A percentile compares a stretch with the other conserved stretches of the same genome.
phyloP scores from a whole-genome alignment of 2,888 invertebrate species.

The Ophion slaviceki region DNA sequence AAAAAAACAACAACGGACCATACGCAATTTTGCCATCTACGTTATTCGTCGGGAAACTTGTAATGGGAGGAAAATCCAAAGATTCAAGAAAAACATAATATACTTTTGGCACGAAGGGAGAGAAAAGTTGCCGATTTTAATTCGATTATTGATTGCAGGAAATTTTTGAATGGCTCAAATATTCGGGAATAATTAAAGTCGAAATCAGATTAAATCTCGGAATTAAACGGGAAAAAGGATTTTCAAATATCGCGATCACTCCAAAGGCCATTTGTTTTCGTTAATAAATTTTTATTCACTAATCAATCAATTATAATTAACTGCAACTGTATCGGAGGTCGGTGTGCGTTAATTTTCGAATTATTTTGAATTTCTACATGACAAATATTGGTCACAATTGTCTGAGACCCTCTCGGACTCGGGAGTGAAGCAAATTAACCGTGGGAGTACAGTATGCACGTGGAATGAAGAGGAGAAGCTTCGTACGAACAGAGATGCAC shows the following conservation, averaged over 20 bases:
- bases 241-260: background rate
- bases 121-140: too few relatives aligned
- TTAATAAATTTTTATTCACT: background rate
- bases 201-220: too few relatives aligned
- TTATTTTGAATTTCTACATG: background rate
- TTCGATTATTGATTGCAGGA: too few relatives aligned
- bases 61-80: background rate
- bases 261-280: background rate
- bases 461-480: conserved; percentile 9
- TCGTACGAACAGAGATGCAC: background rate
- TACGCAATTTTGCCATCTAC: conserved; percentile 81
- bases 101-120: background rate
- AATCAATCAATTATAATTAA: background rate
- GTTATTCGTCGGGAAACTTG: background rate
- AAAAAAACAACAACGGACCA: conserved; percentile 75
- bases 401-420: background rate
- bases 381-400: background rate
- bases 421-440: background rate
- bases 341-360: background rate
- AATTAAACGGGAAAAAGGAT: background rate
- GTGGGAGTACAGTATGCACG: background rate
- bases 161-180: background rate
- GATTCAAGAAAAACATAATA: background rate
- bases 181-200: too few relatives aligned
- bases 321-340: background rate